Base-by-base conservation (phyloP, 2,113 vertebrate species). In the Cyphomyrus discorhynchus region DNA sequence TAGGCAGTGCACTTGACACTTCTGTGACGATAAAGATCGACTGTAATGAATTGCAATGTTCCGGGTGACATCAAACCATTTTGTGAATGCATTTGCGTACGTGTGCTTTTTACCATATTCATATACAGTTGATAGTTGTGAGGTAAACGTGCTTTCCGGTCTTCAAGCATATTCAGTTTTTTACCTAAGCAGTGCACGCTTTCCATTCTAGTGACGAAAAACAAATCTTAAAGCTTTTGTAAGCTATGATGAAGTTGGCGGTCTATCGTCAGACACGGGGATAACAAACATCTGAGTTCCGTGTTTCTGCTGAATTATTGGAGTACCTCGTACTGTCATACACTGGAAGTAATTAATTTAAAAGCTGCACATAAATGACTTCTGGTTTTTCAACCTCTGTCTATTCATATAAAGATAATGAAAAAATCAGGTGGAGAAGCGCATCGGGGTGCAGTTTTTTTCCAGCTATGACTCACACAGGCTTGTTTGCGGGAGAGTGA, bases 401-500 rank as follows among this genome's bases (percentile, higher is more conserved):
- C 52, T 66, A 2, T 27, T 49, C 70, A 83, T 50, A 31, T 82
- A 46, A 58, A 74, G 56, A 83, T 83, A 74, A 84, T 85, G 46
- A 84, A 42, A 80, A 84, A 89, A 90, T 90, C 87, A 89, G 91
- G 89, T 91, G 91, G 89, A 53, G 85, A 91, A 91, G 92, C 90
- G 92, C 92, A 91, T 91, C 91, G 91, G 92, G 92, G 91, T 86
- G 91, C 92, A 91, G 89, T 91, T 92, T 87, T 88, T 80, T 53
- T 53, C 83, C 89, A 90, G 90, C 85, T 92, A 96, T 96, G 96
- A 96, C 94, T 96, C 96, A 96, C 95, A 94, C 94, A 86, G 95
- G 92, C 95, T 95, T 94, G 95, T 96, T 96, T 96, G 95, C 94
- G 95, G 95, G 94, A 95, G 93, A 94, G 94, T 92, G 92, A 92